These are phyloP conservation scores for Pollenia amentaria DNA, from an alignment of 2,888 invertebrate genomes.

Conservation along the genomic window DNA sequence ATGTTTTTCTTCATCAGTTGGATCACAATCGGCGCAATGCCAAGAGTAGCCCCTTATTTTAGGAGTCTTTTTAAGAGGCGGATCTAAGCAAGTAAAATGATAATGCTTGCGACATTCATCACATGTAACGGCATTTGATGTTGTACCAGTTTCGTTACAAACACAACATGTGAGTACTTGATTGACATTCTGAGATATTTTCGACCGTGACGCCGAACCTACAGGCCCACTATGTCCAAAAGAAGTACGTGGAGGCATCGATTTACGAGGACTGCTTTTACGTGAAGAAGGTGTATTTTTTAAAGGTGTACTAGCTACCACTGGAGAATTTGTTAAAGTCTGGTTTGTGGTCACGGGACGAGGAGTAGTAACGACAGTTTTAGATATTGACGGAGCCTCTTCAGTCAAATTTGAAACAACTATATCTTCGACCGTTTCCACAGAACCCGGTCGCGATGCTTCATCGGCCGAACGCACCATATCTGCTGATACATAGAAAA, in stretches of 20 bases:
- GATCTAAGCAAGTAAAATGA: slow-evolving; percentile 96
- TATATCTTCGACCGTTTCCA: slow-evolving; percentile 83
- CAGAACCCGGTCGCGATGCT: slow-evolving; percentile 83
- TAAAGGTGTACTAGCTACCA: slow-evolving; percentile 54
- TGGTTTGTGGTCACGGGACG: slow-evolving; percentile 53
- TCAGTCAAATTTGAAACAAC: slow-evolving; percentile 51
- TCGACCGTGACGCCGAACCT: slow-evolving; percentile 56
- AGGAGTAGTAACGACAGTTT: slow-evolving; percentile 59
- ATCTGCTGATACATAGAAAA: slow-evolving; percentile 91
- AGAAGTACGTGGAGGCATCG: slow-evolving; percentile 77
- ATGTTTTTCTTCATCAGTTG: slow-evolving; percentile 87
- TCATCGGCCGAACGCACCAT: slow-evolving; percentile 83
- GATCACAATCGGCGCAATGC: slow-evolving; percentile 98
- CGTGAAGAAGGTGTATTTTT: slow-evolving; percentile 77
- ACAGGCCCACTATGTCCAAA: slow-evolving; percentile 40
- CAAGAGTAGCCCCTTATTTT: slow-evolving; percentile 97
- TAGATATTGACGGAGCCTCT: slow-evolving; percentile 59
- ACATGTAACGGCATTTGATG: slow-evolving; percentile 88
- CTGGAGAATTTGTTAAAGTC: slow-evolving; percentile 57
- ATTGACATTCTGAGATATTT: slow-evolving; percentile 57
- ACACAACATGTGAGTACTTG: slow-evolving; percentile 79
- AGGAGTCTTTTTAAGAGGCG: slow-evolving; percentile 96
- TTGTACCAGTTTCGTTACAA: slow-evolving; percentile 79
- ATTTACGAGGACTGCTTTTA: slow-evolving; percentile 81
- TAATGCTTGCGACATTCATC: slow-evolving; percentile 96